Base-by-base conservation (phyloP, 2,888 invertebrate species). In the Matsumyia berberina region DNA sequence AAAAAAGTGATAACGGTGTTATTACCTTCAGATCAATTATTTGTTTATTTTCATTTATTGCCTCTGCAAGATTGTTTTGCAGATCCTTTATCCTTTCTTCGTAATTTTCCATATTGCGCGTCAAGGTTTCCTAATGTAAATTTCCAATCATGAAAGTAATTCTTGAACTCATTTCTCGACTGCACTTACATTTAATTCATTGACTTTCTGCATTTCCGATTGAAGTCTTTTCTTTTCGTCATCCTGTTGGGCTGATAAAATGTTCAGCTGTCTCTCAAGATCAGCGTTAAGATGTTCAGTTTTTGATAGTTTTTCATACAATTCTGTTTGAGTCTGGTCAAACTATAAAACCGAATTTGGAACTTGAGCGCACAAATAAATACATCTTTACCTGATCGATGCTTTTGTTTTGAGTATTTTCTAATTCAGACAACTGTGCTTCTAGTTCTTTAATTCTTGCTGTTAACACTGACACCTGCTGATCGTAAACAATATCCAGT, bases 401-500 rank as follows among this genome's bases (percentile, higher is more conserved):
- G 24, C n/a, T 31, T 19, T 60, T 31, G 9, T 24, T 60, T 17
- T 85, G 57, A 12, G 12, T 37, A 12, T 15, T 11, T n/a, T 58
- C 8, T 1, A 69, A 33, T 0, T 37, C 11, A 0, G 4, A 1
- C 5, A 74, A 11, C 9, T 64, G 42, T n/a, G 19, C 8, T 8
- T 70, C 37, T 8, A 80, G 11, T 2, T 51, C 53, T 5, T 24
- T 42, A n/a, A 58, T 66, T 8, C 9, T 70, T 31, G 74, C 39
- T 1, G 49, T 37, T 24, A 74, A 66, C 5, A 46, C 6, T 39
- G 70, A 58, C 7, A 69, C 24, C 33, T 85, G 49, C 5, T 80
- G 37, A 51, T 80, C 85, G 19, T 85, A 85, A 9, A 42, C 33
- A 15, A 80, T 70, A 42, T 85, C 85, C 39, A 85, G 17, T 15